These are phyloP conservation scores for Busseola fusca DNA, from an alignment of 2,888 invertebrate genomes.

Conservation along the genomic window DNA sequence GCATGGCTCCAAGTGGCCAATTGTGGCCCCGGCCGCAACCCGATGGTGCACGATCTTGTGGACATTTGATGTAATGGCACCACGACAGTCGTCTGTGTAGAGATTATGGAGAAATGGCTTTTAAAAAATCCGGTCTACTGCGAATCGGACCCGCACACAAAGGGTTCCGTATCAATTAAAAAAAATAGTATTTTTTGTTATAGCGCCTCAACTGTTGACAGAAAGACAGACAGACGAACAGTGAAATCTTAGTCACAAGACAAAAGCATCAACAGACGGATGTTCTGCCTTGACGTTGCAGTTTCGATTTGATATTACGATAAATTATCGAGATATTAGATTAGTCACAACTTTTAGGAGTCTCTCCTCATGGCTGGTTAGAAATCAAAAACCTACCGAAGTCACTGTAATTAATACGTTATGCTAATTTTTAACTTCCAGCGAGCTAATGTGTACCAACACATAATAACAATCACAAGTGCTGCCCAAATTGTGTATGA, in stretches of 20 bases:
- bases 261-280: no score
- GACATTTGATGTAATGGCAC: conserved; percentile 19
- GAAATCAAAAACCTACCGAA: background rate
- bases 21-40: background rate
- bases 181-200: no score
- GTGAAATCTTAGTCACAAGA: no score
- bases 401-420: background rate
- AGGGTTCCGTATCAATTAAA: no score
- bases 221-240: no score
- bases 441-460: conserved; percentile 7
- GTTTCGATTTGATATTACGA: background rate
- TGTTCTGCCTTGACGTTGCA: background rate
- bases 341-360: background rate
- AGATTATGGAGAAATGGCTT: background rate
- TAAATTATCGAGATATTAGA: background rate
- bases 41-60: conserved; percentile 37
- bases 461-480: conserved; percentile 23
- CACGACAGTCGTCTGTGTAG: conserved; percentile 2
- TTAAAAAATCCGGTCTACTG: background rate
- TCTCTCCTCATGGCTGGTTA: background rate
- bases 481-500: conserved; percentile 29
- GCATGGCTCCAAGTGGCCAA: background rate
- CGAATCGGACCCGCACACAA: no score
- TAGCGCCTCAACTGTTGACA: no score
- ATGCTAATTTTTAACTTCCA: background rate